A percentile compares a stretch with the other conserved stretches of the same genome.
These are phyloP conservation scores for Alcedo quadribrachys DNA, from an alignment of 2,797 vertebrate genomes.

Conservation along the genomic window DNA sequence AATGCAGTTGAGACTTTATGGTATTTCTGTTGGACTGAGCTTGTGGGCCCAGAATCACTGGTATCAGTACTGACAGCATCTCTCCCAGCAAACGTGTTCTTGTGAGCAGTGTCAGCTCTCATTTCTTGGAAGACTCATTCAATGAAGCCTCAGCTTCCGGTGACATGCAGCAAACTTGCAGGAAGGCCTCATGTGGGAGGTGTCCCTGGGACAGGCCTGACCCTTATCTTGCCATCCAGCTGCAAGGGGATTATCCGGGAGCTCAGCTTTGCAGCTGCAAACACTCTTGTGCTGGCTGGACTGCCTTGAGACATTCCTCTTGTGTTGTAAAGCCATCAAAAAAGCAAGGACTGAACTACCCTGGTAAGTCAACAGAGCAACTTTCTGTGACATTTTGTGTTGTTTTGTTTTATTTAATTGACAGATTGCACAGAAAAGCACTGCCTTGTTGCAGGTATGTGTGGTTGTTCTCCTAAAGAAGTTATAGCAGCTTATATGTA, in stretches of 20 bases:
- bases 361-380: constrained; percentile 35
- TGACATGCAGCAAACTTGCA: background rate
- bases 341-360: background rate
- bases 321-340: background rate
- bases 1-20: background rate
- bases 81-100: background rate
- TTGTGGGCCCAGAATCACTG: background rate
- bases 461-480: background rate
- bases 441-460: background rate
- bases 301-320: background rate
- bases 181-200: constrained; percentile 20
- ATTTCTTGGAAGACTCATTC: background rate
- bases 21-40: background rate
- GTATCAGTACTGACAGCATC: background rate
- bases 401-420: background rate
- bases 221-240: constrained; percentile 66
- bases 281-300: background rate
- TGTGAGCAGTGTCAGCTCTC: background rate
- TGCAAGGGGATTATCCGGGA: background rate
- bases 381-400: background rate
- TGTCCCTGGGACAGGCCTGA: constrained; percentile 2
- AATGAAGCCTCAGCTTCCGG: background rate
- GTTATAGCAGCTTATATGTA: background rate
- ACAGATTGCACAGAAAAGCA: background rate
- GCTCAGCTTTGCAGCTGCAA: background rate